These are phyloP conservation scores for Trisateles emortualis DNA, from an alignment of 2,888 invertebrate genomes.

Conservation along the genomic window DNA sequence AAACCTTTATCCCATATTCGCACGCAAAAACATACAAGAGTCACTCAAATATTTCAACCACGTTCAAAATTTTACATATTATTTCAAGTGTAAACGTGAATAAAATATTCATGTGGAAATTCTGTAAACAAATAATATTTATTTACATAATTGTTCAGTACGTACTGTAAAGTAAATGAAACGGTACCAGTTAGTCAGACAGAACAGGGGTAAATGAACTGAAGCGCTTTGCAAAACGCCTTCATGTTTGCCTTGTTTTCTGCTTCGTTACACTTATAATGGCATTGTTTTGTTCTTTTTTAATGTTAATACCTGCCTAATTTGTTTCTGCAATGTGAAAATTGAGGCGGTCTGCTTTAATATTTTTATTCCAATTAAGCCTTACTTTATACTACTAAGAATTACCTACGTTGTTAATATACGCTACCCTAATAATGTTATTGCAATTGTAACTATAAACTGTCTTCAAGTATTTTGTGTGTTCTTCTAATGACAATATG, in stretches of 20 bases:
- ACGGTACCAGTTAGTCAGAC: slow-evolving; percentile 41
- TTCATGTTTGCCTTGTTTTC: slow-evolving; percentile 37
- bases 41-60: too few species aligned
- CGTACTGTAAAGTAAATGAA: slow-evolving; percentile 14
- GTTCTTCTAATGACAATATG: too few species aligned
- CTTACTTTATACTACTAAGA: too few species aligned
- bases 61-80: not conserved
- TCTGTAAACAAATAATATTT: slow-evolving; percentile 9
- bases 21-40: too few species aligned
- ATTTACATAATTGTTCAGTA: slow-evolving; percentile 25
- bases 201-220: slow-evolving; percentile 44
- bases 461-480: too few species aligned
- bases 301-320: not conserved
- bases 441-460: too few species aligned
- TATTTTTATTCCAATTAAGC: too few species aligned
- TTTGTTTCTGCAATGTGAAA: not conserved
- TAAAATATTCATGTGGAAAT: not conserved
- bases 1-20: too few species aligned
- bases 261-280: slow-evolving; percentile 28
- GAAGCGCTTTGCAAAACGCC: slow-evolving; percentile 17
- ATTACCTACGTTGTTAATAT: too few species aligned
- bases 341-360: too few species aligned
- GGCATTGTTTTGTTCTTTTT: slow-evolving; percentile 13
- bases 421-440: too few species aligned
- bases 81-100: not conserved